Evolutionary conservation across 2,888 invertebrate genomes (phyloP).

Genomic region (Willowsia nigromaculata): DNA sequence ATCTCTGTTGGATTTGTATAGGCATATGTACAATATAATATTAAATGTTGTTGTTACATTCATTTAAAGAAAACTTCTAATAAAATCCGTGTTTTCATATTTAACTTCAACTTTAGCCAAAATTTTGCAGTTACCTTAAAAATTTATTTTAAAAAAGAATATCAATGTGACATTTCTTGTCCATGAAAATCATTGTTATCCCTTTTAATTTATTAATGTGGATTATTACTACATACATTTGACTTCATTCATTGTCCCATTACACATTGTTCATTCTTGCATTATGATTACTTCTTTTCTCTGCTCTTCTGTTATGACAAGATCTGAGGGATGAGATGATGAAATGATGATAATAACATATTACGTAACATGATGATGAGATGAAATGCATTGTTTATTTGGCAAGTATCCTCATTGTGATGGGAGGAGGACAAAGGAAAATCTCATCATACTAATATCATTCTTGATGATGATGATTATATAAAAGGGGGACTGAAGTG

Average conservation of each 20-base stretch:
- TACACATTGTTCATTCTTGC: neutral
- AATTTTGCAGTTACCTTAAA: too few species aligned
- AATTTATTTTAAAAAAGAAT: neutral
- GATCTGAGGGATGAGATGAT: neutral
- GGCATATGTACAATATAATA: neutral
- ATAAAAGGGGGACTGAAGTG: neutral
- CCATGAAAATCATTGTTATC: neutral
- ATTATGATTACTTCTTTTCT: neutral
- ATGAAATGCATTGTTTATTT: slow-evolving; percentile 12
- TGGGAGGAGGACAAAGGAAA: neutral
- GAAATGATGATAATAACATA: neutral
- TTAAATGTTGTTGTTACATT: neutral
- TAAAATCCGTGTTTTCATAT: neutral
- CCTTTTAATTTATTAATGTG: neutral
- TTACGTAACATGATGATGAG: slow-evolving; percentile 20
- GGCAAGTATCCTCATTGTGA: slow-evolving; percentile 7
- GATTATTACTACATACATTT: too few species aligned
- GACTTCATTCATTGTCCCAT: neutral
- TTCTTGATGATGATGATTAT: neutral
- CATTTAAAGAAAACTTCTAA: neutral
- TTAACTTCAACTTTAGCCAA: neutral
- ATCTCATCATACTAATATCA: slow-evolving; percentile 35
- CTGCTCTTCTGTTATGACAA: neutral
- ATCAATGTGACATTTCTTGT: neutral
- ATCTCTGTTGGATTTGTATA: too few species aligned